Base-by-base conservation (phyloP, 1,140 invertebrate genomes). In the Ceratitis capitata region DNA sequence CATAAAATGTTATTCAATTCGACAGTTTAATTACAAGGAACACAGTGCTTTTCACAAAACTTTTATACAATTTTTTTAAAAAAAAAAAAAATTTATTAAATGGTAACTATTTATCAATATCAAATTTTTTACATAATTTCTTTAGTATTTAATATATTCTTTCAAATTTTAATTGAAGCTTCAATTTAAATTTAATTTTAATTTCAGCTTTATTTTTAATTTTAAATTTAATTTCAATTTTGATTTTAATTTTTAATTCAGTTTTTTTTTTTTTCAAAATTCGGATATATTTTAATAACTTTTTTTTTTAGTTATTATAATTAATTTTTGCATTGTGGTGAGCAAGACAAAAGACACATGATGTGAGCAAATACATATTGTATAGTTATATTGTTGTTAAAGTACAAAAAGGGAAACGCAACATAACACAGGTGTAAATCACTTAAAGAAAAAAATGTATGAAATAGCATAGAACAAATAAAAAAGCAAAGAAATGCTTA, bases 291-390 rank as follows among this genome's bases (percentile, higher is more conserved):
- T 56, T 56, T 56, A 86, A 89, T 91, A 88, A 1, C 14, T 47
- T 47, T 56, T 56, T 56, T 56, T 14, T 56, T 56, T 19, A 9
- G 7, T 47, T 47, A 14, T 47, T 47, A 47, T 47, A 47, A 47
- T 61, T 61, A 10, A 10, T 69, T 69, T 69, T 69, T 87, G 89
- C 90, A 87, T 88, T 89, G n/a, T n/a, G 88, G 89, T 91, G 88
- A 90, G 89, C 89, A 91, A 91, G 90, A 91, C 90, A 91, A 91
- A 90, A 91, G 90, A 91, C 90, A 91, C 90, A 91, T 91, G 90
- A 90, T 91, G 90, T 91, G 89, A 91, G 89, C 90, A 91, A 90
- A 90, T 89, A 88, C 88, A 85, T 87, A 82, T 88, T 88, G 85
- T 86, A 87, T 87, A 83, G 19, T 32, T 5, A 51, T 45, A 85